Percentiles rank a stretch among this genome's conserved stretches.
Evolutionary conservation across 2,888 invertebrate genomes (phyloP).

Genomic region (Eupithecia subfuscata): DNA sequence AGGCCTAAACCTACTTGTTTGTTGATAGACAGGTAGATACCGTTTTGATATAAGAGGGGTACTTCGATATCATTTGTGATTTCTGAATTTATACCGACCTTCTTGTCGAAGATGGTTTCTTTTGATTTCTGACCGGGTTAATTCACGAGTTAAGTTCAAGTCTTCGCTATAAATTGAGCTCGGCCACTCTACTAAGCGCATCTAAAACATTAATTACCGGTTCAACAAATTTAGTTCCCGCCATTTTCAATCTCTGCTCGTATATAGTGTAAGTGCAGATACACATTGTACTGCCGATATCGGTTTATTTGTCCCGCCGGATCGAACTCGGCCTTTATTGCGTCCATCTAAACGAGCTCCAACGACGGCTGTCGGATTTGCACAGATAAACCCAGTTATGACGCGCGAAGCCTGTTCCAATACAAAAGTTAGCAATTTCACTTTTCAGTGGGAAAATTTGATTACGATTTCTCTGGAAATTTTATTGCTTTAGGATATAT

Average conservation of each 20-base stretch:
- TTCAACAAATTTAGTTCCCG: background rate
- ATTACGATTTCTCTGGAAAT: constrained; percentile 11
- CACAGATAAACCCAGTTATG: constrained; percentile 28
- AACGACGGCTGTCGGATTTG: constrained; percentile 29
- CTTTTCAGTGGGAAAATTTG: constrained; percentile 13
- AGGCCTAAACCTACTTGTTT: constrained; percentile 16
- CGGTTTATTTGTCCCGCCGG: background rate
- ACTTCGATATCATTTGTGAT: constrained; percentile 1
- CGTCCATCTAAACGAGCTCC: constrained; percentile 31
- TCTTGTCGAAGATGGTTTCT: background rate
- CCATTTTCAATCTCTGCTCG: background rate
- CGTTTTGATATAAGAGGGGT: constrained; percentile 11
- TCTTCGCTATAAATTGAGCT: background rate
- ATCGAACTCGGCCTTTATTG: constrained; percentile 27
- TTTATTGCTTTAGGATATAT: constrained; percentile 11
- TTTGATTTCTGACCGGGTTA: background rate
- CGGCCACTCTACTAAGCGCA: background rate
- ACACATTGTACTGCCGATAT: constrained; percentile 18
- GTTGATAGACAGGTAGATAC: constrained; percentile 18
- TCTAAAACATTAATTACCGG: background rate
- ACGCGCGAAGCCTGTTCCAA: constrained; percentile 20
- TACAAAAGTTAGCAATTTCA: constrained; percentile 24
- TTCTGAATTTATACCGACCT: background rate
- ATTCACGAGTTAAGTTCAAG: background rate
- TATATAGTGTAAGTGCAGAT: constrained; percentile 14